A percentile compares a stretch with the other conserved stretches of the same genome.
These are phyloP conservation scores for Elysia crispata DNA, from an alignment of 2,888 invertebrate species.

Conservation along the genomic window DNA sequence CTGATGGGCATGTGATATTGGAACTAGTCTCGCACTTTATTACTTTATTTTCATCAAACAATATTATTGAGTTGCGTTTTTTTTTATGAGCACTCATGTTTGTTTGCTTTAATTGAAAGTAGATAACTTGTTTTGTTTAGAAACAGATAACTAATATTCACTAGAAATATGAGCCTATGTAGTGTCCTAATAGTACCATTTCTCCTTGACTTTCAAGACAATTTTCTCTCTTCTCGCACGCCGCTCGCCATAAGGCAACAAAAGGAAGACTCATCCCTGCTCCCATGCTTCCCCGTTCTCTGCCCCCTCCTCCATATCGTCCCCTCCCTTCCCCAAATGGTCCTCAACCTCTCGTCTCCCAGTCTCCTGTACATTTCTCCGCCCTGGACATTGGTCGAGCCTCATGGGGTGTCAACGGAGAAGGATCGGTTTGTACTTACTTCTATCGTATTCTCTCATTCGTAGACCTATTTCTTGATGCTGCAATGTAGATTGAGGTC, in stretches of 20 bases:
- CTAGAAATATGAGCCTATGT: too few relatives aligned
- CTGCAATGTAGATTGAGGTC: too few relatives aligned
- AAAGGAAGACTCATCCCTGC: neutral
- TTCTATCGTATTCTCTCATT: constrained; percentile 46
- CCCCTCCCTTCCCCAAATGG: neutral
- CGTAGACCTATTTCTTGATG: constrained; percentile 43
- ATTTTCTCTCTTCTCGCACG: constrained; percentile 17
- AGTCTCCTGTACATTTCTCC: constrained; percentile 47
- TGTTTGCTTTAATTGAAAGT: too few relatives aligned
- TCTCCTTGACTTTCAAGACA: neutral
- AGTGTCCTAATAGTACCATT: neutral
- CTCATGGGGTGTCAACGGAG: constrained; percentile 48
- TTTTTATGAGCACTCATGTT: too few relatives aligned
- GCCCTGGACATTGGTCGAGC: constrained; percentile 50
- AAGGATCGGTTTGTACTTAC: constrained; percentile 41
- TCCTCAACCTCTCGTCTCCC: neutral
- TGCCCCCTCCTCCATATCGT: neutral
- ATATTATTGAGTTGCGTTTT: too few relatives aligned
- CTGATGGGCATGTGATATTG: too few relatives aligned
- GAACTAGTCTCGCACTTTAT: too few relatives aligned
- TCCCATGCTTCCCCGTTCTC: neutral
- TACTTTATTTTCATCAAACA: too few relatives aligned
- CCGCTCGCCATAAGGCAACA: neutral
- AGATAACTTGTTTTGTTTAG: too few relatives aligned
- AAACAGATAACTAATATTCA: too few relatives aligned